Evolutionary conservation across 92 coral and sea anemone genomes (phyloP).

Genomic region (Umimayanthus chanpuru): DNA sequence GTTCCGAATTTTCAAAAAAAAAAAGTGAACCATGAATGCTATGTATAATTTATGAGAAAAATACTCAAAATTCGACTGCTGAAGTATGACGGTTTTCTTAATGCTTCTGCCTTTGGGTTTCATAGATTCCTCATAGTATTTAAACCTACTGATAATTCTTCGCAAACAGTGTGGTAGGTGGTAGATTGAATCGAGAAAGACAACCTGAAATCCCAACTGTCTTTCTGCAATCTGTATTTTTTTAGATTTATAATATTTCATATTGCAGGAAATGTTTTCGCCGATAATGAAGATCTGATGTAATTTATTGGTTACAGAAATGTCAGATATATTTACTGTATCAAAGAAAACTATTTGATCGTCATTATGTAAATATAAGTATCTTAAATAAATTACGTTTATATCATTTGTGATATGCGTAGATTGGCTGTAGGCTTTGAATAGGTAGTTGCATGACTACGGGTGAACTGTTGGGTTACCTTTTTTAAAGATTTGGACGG

Average conservation of each 20-base stretch:
- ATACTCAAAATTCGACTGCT: background rate
- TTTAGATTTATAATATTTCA: background rate
- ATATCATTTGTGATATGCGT: background rate
- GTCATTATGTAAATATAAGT: constrained; percentile 6
- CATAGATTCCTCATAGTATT: background rate
- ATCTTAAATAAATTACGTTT: constrained; percentile 31
- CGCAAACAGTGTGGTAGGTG: no score
- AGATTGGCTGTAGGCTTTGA: background rate
- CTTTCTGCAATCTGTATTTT: constrained; percentile 18
- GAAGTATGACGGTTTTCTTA: background rate
- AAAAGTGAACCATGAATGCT: background rate
- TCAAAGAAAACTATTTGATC: constrained; percentile 20
- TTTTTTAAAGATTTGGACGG: no score
- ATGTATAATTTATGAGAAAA: constrained; percentile 2
- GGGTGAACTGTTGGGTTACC: no score
- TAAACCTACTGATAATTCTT: background rate
- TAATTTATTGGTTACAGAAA: constrained; percentile 6
- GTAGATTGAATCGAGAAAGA: background rate
- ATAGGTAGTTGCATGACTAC: no score
- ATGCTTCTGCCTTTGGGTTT: background rate
- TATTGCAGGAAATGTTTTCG: background rate
- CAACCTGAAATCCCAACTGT: background rate
- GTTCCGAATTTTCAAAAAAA: no score
- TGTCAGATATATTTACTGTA: constrained; percentile 21
- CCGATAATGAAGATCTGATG: background rate